A percentile compares a stretch with the other conserved stretches of the same genome.
Evolutionary conservation across 2,113 vertebrate genomes (phyloP).

Genomic region (Ptilonorhynchus violaceus): DNA sequence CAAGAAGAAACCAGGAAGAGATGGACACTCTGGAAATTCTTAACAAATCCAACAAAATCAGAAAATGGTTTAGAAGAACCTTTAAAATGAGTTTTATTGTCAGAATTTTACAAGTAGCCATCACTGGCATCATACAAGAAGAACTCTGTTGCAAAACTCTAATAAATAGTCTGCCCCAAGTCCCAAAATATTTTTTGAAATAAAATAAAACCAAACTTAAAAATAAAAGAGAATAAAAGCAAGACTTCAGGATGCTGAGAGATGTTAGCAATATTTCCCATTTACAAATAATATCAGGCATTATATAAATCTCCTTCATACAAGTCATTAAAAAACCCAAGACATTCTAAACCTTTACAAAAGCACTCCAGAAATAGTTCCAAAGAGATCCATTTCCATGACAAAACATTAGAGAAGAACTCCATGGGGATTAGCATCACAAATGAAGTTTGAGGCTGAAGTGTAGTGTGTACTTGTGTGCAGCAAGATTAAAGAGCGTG

Average conservation of each 20-base stretch:
- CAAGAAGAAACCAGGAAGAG: not conserved
- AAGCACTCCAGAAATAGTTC: constrained; percentile 71
- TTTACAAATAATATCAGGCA: constrained; percentile 81
- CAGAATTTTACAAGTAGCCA: constrained; percentile 83
- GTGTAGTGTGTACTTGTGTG: constrained; percentile 33
- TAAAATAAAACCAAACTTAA: constrained; percentile 70
- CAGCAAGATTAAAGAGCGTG: constrained; percentile 32
- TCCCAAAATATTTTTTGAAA: constrained; percentile 75
- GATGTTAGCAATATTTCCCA: constrained; percentile 75
- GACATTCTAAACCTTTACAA: constrained; percentile 72
- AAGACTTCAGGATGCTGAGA: constrained; percentile 76
- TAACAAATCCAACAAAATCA: constrained; percentile 51
- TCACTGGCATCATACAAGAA: constrained; percentile 84
- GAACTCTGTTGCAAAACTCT: constrained; percentile 86
- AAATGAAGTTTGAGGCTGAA: constrained; percentile 66
- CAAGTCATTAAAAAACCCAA: constrained; percentile 71
- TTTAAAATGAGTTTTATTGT: constrained; percentile 87
- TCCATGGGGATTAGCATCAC: constrained; percentile 66
- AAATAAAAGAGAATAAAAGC: constrained; percentile 69
- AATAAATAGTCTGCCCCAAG: constrained; percentile 86
- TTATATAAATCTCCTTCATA: constrained; percentile 81
- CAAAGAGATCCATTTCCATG: constrained; percentile 68
- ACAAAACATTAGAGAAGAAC: constrained; percentile 63
- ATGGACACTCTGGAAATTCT: not conserved
- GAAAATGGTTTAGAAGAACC: constrained; percentile 74